These are phyloP conservation scores for Plotosus lineatus DNA, from an alignment of 2,113 vertebrate species.

Conservation along the genomic window DNA sequence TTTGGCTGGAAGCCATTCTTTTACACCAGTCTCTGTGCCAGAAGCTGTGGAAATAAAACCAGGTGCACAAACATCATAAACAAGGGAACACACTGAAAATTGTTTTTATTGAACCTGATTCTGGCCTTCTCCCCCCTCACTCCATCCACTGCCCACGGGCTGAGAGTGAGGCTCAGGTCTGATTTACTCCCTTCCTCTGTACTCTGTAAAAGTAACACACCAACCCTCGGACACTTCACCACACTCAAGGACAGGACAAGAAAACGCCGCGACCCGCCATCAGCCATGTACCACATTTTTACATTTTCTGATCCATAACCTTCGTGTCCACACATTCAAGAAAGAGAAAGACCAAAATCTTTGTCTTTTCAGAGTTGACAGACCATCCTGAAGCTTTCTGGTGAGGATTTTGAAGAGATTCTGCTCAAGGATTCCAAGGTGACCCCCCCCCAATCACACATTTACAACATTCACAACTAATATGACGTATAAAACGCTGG, in stretches of 20 bases:
- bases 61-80: slow-evolving; percentile 48
- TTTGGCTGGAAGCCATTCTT: slow-evolving; percentile 14
- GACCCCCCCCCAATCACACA: too few relatives aligned
- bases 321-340: slow-evolving; percentile 37
- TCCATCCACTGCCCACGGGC: slow-evolving; percentile 21
- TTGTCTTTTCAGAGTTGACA: neutral
- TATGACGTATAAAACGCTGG: too few relatives aligned
- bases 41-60: slow-evolving; percentile 19
- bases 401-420: neutral
- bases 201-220: slow-evolving; percentile 61
- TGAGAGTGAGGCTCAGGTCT: slow-evolving; percentile 57
- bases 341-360: neutral
- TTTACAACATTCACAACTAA: too few relatives aligned
- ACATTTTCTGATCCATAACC: slow-evolving; percentile 64
- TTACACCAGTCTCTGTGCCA: neutral
- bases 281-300: slow-evolving; percentile 61
- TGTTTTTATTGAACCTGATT: slow-evolving; percentile 51
- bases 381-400: neutral
- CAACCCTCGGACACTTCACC: neutral
- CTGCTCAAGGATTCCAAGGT: neutral
- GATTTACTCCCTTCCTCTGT: slow-evolving; percentile 64
- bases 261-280: slow-evolving; percentile 5
- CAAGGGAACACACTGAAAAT: slow-evolving; percentile 50
- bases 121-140: slow-evolving; percentile 15
- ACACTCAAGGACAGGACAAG: slow-evolving; percentile 52